Conservation (phyloP, 2,797 vertebrate genomes). For the Squalus acanthias region DNA sequence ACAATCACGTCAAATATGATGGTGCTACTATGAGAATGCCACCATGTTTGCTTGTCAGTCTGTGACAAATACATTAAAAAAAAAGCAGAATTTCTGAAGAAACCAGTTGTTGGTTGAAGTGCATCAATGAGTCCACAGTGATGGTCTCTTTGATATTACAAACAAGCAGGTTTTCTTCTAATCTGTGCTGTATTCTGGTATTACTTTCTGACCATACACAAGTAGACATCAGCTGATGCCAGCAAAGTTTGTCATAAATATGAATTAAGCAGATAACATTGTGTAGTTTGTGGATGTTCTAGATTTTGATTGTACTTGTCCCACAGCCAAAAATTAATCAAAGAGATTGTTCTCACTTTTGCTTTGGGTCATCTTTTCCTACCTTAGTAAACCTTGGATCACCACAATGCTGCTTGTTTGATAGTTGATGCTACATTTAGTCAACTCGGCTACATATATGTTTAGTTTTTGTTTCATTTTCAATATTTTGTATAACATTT, state of each 20-base stretch:
- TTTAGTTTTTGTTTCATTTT: background rate
- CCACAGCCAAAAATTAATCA: background rate
- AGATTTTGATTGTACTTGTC: background rate
- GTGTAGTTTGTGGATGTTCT: background rate
- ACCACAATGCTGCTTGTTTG: background rate
- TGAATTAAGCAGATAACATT: background rate
- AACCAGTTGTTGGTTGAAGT: background rate
- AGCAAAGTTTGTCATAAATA: background rate
- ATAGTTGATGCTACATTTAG: background rate
- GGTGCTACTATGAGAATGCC: background rate
- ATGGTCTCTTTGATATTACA: background rate
- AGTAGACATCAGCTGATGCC: conserved; percentile 4
- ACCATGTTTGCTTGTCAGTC: background rate
- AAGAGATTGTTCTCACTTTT: background rate
- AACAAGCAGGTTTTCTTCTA: background rate
- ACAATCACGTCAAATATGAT: background rate
- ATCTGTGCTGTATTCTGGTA: background rate
- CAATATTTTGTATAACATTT: background rate
- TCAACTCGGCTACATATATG: background rate
- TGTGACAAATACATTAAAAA: background rate
- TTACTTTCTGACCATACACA: background rate
- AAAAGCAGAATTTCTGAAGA: background rate
- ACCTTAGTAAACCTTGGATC: background rate
- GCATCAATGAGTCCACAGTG: background rate
- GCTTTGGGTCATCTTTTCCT: background rate